These are phyloP conservation scores for Schizothorax lantsangensis DNA, from an alignment of 2,797 vertebrate species.

Conservation along the genomic window DNA sequence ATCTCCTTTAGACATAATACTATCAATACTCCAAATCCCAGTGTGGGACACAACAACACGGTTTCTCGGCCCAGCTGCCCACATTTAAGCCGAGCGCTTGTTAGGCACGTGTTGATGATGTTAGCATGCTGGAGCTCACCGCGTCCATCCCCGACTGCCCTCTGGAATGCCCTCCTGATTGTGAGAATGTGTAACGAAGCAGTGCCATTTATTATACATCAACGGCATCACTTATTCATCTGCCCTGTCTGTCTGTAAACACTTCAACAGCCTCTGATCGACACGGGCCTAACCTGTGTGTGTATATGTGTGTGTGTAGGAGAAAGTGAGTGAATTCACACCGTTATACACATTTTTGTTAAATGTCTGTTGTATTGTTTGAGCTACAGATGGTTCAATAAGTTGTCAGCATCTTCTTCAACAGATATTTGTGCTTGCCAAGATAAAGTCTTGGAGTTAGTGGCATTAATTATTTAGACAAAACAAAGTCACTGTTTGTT, in stretches of 20 bases:
- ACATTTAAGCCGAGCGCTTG: conserved; percentile 42
- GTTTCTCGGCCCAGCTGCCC: neutral
- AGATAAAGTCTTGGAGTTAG: conserved; percentile 39
- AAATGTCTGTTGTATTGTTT: conserved; percentile 35
- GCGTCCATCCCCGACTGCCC: conserved; percentile 51
- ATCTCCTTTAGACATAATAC: neutral
- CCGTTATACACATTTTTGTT: conserved; percentile 26
- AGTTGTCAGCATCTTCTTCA: conserved; percentile 39
- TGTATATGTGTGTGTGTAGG: conserved; percentile 49
- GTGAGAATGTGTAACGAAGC: conserved; percentile 79
- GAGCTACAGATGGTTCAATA: conserved; percentile 41
- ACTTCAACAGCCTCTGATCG: conserved; percentile 71
- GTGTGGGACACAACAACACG: neutral
- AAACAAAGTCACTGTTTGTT: conserved; percentile 61
- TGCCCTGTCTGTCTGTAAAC: conserved; percentile 77
- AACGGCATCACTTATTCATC: conserved; percentile 82
- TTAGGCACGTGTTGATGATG: conserved; percentile 43
- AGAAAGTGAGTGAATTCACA: conserved; percentile 44
- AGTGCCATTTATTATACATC: conserved; percentile 81
- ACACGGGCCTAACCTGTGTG: conserved; percentile 49
- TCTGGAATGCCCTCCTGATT: conserved; percentile 73
- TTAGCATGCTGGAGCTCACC: conserved; percentile 30
- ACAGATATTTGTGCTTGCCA: conserved; percentile 28
- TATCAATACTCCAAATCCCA: conserved; percentile 8
- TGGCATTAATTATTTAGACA: conserved; percentile 56